phyloP scores from a whole-genome alignment of 2,888 invertebrate genomes.

The Resseliella maxima region DNA sequence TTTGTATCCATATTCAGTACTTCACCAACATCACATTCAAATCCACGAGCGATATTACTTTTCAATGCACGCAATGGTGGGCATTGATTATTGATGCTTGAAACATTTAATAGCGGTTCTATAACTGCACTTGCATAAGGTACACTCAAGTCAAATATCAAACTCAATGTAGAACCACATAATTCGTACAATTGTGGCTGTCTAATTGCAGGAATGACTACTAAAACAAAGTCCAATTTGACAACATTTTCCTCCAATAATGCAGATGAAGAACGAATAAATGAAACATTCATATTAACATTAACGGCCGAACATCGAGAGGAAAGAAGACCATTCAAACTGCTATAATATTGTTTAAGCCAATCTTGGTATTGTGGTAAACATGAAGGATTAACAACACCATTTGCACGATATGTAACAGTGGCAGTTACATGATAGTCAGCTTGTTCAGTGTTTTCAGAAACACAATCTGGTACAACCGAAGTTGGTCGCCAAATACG shows the following conservation, averaged over 20 bases:
- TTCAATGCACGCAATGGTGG: conserved; percentile 88
- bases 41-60: conserved; percentile 87
- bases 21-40: conserved; percentile 93
- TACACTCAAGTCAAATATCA: conserved; percentile 93
- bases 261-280: conserved; percentile 83
- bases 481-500: conserved; percentile 88
- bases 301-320: conserved; percentile 94
- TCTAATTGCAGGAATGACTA: conserved; percentile 86
- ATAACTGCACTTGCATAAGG: conserved; percentile 92
- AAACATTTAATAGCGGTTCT: conserved; percentile 88
- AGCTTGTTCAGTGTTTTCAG: conserved; percentile 95
- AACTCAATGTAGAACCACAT: conserved; percentile 91
- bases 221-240: conserved; percentile 88
- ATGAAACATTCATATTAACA: conserved; percentile 93
- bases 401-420: conserved; percentile 88
- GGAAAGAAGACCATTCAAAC: conserved; percentile 84
- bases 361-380: conserved; percentile 87
- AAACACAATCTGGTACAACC: conserved; percentile 94
- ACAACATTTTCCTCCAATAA: conserved; percentile 88
- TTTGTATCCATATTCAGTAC: conserved; percentile 93
- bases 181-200: conserved; percentile 94
- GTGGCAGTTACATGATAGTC: conserved; percentile 90
- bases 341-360: conserved; percentile 81
- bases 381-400: conserved; percentile 87
- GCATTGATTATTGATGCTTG: conserved; percentile 91